phyloP scores from a whole-genome alignment of 2,888 invertebrate species.

The Rhabditoides inermis region DNA sequence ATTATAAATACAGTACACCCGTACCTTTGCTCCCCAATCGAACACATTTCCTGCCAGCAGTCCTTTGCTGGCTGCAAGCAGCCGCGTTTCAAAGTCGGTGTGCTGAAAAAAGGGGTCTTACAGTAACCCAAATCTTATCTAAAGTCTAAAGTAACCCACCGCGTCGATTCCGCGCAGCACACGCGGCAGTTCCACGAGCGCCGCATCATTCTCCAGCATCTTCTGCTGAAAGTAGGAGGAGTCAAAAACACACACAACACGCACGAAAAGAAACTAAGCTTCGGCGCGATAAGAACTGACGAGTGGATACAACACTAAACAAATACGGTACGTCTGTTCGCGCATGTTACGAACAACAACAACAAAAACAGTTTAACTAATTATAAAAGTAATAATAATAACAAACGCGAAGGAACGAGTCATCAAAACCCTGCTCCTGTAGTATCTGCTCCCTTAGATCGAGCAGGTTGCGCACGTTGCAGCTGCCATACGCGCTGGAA shows the following conservation, averaged over 20 bases:
- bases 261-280: too few species aligned
- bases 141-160: conserved; percentile 38
- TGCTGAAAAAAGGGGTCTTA: background rate
- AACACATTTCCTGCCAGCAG: conserved; percentile 79
- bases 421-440: conserved; percentile 80
- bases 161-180: conserved; percentile 65
- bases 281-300: too few species aligned
- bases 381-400: background rate
- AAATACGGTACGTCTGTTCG: too few species aligned
- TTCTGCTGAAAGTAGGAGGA: conserved; percentile 64
- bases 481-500: conserved; percentile 67
- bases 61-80: conserved; percentile 13
- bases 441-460: conserved; percentile 85
- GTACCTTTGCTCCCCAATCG: conserved; percentile 92
- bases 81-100: background rate
- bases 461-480: conserved; percentile 79
- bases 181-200: conserved; percentile 65
- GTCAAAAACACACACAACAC: too few species aligned
- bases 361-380: too few species aligned
- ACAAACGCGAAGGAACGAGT: conserved; percentile 64
- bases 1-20: too few species aligned
- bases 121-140: too few species aligned
- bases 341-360: too few species aligned
- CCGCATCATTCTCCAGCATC: conserved; percentile 74
- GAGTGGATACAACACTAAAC: too few species aligned